Conservation (phyloP, 2,888 invertebrate genomes). For the Diadegma fenestrale region DNA sequence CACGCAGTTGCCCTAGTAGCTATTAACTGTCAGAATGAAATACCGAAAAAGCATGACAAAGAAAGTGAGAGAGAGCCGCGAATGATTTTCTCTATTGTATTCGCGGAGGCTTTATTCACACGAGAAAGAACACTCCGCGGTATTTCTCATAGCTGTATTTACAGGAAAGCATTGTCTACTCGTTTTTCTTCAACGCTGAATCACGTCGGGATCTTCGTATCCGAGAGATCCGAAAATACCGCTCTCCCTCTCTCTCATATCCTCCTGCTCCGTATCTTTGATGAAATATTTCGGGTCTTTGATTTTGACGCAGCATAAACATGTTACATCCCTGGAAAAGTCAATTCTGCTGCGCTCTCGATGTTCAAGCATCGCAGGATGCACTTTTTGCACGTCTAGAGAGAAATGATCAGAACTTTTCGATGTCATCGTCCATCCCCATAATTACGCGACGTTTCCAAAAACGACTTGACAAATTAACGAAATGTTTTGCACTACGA, state of each 20-base stretch:
- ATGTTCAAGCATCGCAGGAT: too few species aligned
- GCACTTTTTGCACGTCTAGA: too few species aligned
- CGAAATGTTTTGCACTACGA: background rate
- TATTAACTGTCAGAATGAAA: slow-evolving; percentile 49
- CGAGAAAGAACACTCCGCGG: slow-evolving; percentile 30
- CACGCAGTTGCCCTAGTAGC: slow-evolving; percentile 21
- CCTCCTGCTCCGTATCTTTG: too few species aligned
- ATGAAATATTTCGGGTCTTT: background rate
- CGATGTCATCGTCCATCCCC: background rate
- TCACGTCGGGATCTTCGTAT: slow-evolving; percentile 36
- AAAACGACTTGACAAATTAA: background rate
- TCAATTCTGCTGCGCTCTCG: too few species aligned
- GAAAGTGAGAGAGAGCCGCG: slow-evolving; percentile 12
- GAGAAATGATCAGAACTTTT: too few species aligned
- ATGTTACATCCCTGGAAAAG: background rate
- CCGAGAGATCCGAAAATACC: background rate
- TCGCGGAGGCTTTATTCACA: slow-evolving; percentile 55
- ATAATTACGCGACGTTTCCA: background rate
- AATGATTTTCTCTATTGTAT: slow-evolving; percentile 58
- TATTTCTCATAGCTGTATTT: slow-evolving; percentile 42
- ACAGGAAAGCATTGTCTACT: slow-evolving; percentile 62
- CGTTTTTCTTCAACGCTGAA: slow-evolving; percentile 59
- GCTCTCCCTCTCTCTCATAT: background rate
- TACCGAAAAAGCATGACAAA: slow-evolving; percentile 22
- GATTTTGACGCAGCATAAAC: background rate